A percentile compares a stretch with the other conserved stretches of the same genome.
These are phyloP conservation scores for Pemphigus obesinymphae DNA, from an alignment of 1,140 invertebrate species.

Conservation along the genomic window DNA sequence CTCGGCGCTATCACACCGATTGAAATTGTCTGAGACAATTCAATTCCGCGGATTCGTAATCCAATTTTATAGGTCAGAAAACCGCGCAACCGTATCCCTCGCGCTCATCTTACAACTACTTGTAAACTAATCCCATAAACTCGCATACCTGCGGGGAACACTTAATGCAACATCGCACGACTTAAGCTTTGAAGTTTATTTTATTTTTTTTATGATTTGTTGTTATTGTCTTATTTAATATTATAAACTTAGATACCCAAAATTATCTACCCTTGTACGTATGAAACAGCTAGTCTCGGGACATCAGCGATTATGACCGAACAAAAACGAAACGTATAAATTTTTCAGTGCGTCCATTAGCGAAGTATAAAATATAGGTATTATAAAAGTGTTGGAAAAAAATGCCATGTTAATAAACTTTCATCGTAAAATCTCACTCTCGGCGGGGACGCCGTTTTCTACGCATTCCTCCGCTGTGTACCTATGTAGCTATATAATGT, in stretches of 20 bases:
- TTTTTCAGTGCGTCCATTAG: conserved; percentile 11
- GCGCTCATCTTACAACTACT: conserved; percentile 12
- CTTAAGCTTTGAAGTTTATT: not conserved
- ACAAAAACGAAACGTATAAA: not conserved
- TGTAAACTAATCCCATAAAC: conserved; percentile 28
- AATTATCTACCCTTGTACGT: not conserved
- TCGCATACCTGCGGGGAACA: conserved; percentile 11
- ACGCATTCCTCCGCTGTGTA: not conserved
- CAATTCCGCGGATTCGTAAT: not conserved
- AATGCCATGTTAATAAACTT: conserved; percentile 17
- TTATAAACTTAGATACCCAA: no score
- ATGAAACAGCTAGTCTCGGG: not conserved
- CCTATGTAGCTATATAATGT: no score
- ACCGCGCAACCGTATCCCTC: not conserved
- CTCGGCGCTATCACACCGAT: not conserved
- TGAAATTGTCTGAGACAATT: not conserved
- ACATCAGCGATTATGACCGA: conserved; percentile 4
- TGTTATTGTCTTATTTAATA: not conserved
- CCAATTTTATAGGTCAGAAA: not conserved
- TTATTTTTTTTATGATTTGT: conserved; percentile 23
- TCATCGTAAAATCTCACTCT: conserved; percentile 27
- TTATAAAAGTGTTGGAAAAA: not conserved
- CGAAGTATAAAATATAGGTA: not conserved
- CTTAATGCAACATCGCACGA: conserved; percentile 15
- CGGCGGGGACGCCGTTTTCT: not conserved